phyloP scores from a whole-genome alignment of 2,797 vertebrate species.

The Pogonophryne albipinna region DNA sequence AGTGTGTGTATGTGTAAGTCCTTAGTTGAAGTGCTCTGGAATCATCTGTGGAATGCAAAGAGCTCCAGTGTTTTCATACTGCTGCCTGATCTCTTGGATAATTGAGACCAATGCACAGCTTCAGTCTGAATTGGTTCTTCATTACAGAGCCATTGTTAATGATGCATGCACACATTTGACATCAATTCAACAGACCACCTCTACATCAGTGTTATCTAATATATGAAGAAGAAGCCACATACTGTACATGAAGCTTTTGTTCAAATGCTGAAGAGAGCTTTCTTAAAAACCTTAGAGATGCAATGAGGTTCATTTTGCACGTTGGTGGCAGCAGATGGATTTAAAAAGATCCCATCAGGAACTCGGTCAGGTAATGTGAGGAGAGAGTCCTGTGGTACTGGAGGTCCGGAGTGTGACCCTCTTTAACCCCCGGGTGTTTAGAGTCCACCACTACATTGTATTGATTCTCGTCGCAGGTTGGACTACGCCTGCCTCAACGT shows the following conservation, averaged over 20 bases:
- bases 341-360: neutral
- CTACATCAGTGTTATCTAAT: neutral
- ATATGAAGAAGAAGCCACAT: neutral
- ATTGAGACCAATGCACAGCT: conserved; percentile 49
- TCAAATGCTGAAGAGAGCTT: neutral
- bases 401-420: neutral
- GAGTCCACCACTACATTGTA: too few species aligned
- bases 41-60: conserved; percentile 39
- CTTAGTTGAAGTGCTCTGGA: neutral
- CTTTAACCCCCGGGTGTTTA: too few species aligned
- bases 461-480: too few species aligned
- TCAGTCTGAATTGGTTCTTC: conserved; percentile 45
- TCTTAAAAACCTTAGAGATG: neutral
- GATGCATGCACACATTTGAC: conserved; percentile 14
- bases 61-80: conserved; percentile 25
- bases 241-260: neutral
- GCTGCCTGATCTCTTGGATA: conserved; percentile 46
- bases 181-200: conserved; percentile 6
- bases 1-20: neutral
- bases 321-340: conserved; percentile 25
- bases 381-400: neutral
- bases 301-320: neutral
- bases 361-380: conserved; percentile 10
- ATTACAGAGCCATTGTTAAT: conserved; percentile 29
- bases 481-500: too few species aligned